Evolutionary conservation across 2,888 invertebrate genomes (phyloP).

Genomic region (Sylvicola cinctus): DNA sequence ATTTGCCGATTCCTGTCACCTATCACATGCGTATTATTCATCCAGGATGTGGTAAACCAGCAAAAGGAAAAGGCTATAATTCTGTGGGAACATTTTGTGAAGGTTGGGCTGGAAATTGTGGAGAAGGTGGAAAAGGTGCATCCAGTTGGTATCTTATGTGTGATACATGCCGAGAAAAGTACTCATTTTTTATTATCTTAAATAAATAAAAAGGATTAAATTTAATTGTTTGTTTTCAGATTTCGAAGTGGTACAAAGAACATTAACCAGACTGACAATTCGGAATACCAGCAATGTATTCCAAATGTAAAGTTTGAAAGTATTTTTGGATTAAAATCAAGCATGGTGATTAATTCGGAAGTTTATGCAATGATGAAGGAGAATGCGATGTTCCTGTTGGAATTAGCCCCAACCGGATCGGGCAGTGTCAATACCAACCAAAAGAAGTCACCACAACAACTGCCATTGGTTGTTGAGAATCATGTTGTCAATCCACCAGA

Average conservation of each 20-base stretch:
- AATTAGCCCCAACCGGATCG: conserved; percentile 50
- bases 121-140: conserved; percentile 58
- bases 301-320: conserved; percentile 9
- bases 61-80: conserved; percentile 75
- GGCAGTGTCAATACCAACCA: conserved; percentile 7
- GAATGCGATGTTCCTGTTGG: conserved; percentile 84
- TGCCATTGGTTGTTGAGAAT: conserved; percentile 22
- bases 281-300: conserved; percentile 24
- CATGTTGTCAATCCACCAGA: conserved; percentile 18
- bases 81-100: conserved; percentile 72
- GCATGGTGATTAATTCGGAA: conserved; percentile 22
- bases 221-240: conserved; percentile 7
- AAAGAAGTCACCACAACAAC: conserved; percentile 21
- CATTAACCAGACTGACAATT: conserved; percentile 18
- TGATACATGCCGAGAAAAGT: conserved; percentile 72
- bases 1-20: conserved; percentile 56
- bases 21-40: conserved; percentile 82
- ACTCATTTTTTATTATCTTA: conserved; percentile 25
- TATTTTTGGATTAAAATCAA: conserved; percentile 22
- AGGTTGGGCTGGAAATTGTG: conserved; percentile 77
- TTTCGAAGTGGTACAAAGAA: conserved; percentile 21
- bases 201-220: conserved; percentile 6
- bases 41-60: conserved; percentile 75
- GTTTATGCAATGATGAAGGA: conserved; percentile 55
- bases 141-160: conserved; percentile 86